Evolutionary conservation across 2,888 invertebrate species (phyloP), one percentile per base, ranked within the genome.

Genomic region (Tipula lateralis): DNA sequence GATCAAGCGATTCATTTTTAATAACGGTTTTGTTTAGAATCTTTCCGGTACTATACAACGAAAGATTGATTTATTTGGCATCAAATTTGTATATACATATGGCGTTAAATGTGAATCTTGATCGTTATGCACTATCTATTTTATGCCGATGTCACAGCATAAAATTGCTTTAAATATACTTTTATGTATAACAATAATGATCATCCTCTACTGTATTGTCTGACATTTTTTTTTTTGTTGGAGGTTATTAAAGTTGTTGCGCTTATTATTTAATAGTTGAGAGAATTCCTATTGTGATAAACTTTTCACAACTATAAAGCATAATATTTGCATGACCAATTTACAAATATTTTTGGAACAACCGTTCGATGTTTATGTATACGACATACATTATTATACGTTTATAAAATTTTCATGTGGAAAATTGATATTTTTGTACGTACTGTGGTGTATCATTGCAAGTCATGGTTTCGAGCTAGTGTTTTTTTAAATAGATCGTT

Each of bases 211-310:
- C 66, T 66, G 24, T 66, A 66, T 66, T 66, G 24, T 66, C 9
- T 12, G 66, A 66, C 7, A 24, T 44, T 7, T 66, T 66, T 19
- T 44, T 44, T 44, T 50, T 24, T 19, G 24, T 66, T 66, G 4
- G 6, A 44, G 44, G 44, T 44, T 44, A 44, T 3, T n/a, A 66
- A 66, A 9, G 66, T 12, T 66, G 66, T 13, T 66, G 24, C 66
- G 66, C 66, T 66, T 66, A 24, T 24, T 66, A 66, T 66, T 66
- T 66, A 66, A 66, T 66, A 66, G 66, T 66, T 66, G 66, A 66
- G 66, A 66, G 66, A 66, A 66, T 24, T 19, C 66, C 24, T 24
- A 66, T 66, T 66, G 66, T 66, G 66, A 66, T 44, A 19, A 44
- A 44, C 16, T 66, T 44, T 39, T 66, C 1, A 66, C 66, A 24